Base-by-base conservation (phyloP, 2,113 vertebrate genomes). In the Bubo blakistoni region DNA sequence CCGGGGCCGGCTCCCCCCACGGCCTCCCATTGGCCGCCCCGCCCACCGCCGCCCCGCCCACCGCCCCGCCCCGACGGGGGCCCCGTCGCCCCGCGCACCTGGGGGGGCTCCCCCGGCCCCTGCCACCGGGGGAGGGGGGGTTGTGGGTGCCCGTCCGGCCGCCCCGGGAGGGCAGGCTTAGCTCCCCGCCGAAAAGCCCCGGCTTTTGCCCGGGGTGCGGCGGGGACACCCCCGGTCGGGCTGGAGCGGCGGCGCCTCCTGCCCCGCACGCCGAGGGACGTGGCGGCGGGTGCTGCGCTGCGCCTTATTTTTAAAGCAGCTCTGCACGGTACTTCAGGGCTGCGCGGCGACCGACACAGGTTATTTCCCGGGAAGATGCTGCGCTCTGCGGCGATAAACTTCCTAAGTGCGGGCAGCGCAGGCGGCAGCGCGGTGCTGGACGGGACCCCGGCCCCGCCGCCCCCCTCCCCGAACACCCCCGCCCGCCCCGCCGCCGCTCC, bases 1-100 rank as follows among this genome's bases (percentile, higher is more conserved):
- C 63, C 91, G 40, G 32, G 21, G 42, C 15, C 24, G 61, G 54
- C 96, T 30, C 86, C 94, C 91, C 76, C 92, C 92, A 21, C 11
- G 4, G 67, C 87, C 63, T 88, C 79, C 19, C 29, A 96, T 96
- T 96, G 97, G 71, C 55, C 91, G 78, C 83, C 92, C 72, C 88
- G 96, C 70, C 34, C 88, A 1, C 65, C 79, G 46, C 80, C 95
- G 71, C 88, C 96, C 63, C 86, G 30, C 82, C 55, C n/a, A 19
- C 29, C 72, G 25, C 32, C 73, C 71, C 42, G 66, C 79, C 70
- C 66, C 61, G 32, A 30, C 51, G 32, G 61, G 66, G 38, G 81
- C 72, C 62, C 80, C 52, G 55, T 80, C 52, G 27, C 47, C 32
- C n/a, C 86, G 36, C 61, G 19, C 40, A 78, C 54, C 44, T 8